phyloP scores from a whole-genome alignment of 2,113 vertebrate species.

The Mirounga angustirostris region DNA sequence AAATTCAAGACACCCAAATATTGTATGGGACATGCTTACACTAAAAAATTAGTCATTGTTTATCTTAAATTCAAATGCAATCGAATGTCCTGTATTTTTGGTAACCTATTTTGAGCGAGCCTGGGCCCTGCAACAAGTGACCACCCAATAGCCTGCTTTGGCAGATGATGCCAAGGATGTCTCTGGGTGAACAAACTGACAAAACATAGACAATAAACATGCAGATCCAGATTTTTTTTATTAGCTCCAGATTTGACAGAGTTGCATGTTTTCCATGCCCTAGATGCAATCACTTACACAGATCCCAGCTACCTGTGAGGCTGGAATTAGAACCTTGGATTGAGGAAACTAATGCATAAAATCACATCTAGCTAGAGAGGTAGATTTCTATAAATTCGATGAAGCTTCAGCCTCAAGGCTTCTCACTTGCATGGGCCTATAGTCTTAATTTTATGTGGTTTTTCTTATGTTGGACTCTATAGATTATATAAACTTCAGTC shows the following conservation, averaged over 20 bases:
- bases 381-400: neutral
- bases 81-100: neutral
- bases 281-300: neutral
- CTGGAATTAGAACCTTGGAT: neutral
- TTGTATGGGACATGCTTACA: neutral
- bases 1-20: neutral
- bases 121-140: too few relatives aligned
- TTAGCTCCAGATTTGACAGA: neutral
- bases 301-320: neutral
- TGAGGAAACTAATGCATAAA: neutral
- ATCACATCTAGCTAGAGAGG: neutral
- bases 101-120: neutral
- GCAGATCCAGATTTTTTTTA: neutral
- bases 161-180: neutral
- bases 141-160: neutral
- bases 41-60: neutral
- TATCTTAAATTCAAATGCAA: conserved; percentile 2
- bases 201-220: neutral
- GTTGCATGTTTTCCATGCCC: neutral
- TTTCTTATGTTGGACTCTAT: neutral
- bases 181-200: neutral
- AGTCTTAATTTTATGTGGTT: neutral
- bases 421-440: neutral
- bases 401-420: neutral
- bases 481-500: neutral